Evolutionary conservation across 2,113 vertebrate species (phyloP).

Genomic region (Empidonax traillii): DNA sequence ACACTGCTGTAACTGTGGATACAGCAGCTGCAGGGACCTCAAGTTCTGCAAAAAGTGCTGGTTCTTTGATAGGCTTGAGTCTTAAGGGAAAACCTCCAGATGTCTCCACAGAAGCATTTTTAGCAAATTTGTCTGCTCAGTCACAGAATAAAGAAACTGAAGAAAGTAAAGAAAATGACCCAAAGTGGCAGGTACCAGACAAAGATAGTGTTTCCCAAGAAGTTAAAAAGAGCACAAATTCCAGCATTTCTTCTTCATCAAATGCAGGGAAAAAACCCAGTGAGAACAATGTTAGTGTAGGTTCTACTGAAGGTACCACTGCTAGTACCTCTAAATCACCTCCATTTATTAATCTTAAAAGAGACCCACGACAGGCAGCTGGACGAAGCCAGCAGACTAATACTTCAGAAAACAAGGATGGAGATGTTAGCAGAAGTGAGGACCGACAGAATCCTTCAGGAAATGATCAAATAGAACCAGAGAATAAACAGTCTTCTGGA

Average conservation of each 20-base stretch:
- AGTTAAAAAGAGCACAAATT: conserved; percentile 34
- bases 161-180: conserved; percentile 63
- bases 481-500: conserved; percentile 56
- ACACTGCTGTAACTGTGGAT: conserved; percentile 23
- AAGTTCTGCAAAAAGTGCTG: conserved; percentile 49
- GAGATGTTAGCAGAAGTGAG: conserved; percentile 67
- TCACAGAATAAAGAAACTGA: conserved; percentile 74
- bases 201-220: conserved; percentile 65
- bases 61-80: conserved; percentile 70
- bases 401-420: conserved; percentile 71
- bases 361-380: conserved; percentile 80
- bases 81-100: conserved; percentile 93
- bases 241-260: conserved; percentile 44
- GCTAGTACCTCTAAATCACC: conserved; percentile 68
- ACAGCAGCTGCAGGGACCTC: conserved; percentile 50
- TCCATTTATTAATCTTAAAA: conserved; percentile 77
- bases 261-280: conserved; percentile 55
- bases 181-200: conserved; percentile 58
- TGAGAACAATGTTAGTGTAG: conserved; percentile 16
- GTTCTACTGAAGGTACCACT: conserved; percentile 63
- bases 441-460: conserved; percentile 52
- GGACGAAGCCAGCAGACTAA: conserved; percentile 82
- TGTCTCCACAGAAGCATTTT: conserved; percentile 91
- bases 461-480: conserved; percentile 43
- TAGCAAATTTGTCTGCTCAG: conserved; percentile 80